Evolutionary conservation across 1,140 invertebrate genomes (phyloP), one percentile per base, ranked within the genome.

Genomic region (Aphaenogaster floridana): DNA sequence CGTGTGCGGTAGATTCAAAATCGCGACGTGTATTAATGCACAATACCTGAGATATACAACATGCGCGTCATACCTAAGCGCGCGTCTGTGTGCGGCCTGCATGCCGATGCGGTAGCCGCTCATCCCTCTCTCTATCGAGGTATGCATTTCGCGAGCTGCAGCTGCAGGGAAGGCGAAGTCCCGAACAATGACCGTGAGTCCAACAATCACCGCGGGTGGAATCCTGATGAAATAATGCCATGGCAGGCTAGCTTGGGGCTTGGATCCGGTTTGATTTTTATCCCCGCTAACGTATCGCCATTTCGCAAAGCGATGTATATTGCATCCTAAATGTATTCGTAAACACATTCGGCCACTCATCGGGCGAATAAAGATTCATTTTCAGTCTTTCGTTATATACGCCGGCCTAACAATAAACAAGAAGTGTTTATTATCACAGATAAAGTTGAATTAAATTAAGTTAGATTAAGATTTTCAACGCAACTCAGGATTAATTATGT

Each of bases 51-150:
- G 42, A 84, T 84, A 84, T 61, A 76, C 80, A 84, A 84, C 69
- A 84, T 84, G 69, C 68, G 54, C 80, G 69, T 76, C 80, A 84
- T 84, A 84, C 69, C 80, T 61, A 76, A 76, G 80, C 80, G 80
- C 80, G 69, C 68, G 57, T 84, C 69, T 74, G 80, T 61, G 80
- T 84, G 80, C 80, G 57, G 71, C 15, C 42, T 50, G 80, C 80
- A 84, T 84, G 45, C 80, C 80, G 42, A 84, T 84, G 80, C 54
- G 80, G 80, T 84, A 84, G 80, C 80, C 52, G 42, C 57, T 72
- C 80, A 61, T 74, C 69, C 69, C 80, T 61, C 42, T 50, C 80
- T 4, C 28, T 50, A 61, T 84, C 69, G 80, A 84, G 80, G 54
- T 84, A 84, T 84, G 80, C 80, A 63, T 63, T 84, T 84, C 69